Conservation (phyloP, 2,888 invertebrate species). For the Andrena bicolor region DNA sequence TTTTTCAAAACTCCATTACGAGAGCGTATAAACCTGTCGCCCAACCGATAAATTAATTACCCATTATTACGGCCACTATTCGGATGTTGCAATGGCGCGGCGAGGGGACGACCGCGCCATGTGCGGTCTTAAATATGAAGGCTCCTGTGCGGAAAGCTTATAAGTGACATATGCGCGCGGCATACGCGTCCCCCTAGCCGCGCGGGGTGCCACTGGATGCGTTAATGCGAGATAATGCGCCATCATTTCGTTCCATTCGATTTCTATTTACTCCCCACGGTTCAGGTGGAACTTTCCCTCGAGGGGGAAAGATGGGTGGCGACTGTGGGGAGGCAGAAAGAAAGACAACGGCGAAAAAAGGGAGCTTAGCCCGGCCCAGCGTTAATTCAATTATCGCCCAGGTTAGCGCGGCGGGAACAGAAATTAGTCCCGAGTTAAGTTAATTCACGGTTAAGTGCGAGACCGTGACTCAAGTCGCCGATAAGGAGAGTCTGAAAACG, state of each 20-base stretch:
- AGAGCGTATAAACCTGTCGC: conserved; percentile 28
- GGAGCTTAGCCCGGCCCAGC: neutral
- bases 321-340: neutral
- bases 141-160: conserved; percentile 63
- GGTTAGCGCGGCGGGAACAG: conserved; percentile 44
- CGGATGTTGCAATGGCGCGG: neutral
- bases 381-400: conserved; percentile 68
- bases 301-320: neutral
- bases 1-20: conserved; percentile 22
- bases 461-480: conserved; percentile 16
- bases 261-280: conserved; percentile 52
- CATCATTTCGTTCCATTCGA: conserved; percentile 63
- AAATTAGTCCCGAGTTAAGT: conserved; percentile 64
- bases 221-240: conserved; percentile 68
- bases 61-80: conserved; percentile 39
- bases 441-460: conserved; percentile 64
- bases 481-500: conserved; percentile 57
- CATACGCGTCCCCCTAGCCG: conserved; percentile 41
- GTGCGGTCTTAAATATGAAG: conserved; percentile 65
- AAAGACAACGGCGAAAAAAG: conserved; percentile 3
- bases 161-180: conserved; percentile 66
- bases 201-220: conserved; percentile 57
- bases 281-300: conserved; percentile 62
- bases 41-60: conserved; percentile 35
- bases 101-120: conserved; percentile 52